A percentile compares a stretch with the other conserved stretches of the same genome.
Evolutionary conservation across 2,113 vertebrate genomes (phyloP).

Genomic region (Phalacrocorax pelagicus): DNA sequence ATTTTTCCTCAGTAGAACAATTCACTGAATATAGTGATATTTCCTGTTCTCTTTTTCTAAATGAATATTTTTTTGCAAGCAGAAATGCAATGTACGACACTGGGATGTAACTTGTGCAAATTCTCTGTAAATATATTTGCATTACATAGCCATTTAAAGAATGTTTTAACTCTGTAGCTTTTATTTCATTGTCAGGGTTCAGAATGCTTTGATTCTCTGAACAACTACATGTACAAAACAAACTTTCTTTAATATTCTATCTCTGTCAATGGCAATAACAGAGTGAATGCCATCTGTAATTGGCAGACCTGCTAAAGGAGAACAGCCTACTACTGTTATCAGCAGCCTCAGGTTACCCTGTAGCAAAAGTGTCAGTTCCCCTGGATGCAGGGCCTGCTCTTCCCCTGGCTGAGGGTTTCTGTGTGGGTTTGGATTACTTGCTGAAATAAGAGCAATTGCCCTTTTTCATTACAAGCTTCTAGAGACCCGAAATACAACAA

Average conservation of each 20-base stretch:
- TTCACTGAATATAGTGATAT: background rate
- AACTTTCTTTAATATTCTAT: background rate
- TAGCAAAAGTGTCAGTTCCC: background rate
- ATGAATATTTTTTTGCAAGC: background rate
- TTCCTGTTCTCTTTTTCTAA: background rate
- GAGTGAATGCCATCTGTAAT: background rate
- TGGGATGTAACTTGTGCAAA: background rate
- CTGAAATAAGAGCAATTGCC: background rate
- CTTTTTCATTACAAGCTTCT: background rate
- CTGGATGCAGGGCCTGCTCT: background rate
- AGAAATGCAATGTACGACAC: background rate
- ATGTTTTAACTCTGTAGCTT: background rate
- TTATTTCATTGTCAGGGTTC: background rate
- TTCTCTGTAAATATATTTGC: background rate
- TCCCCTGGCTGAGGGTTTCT: background rate
- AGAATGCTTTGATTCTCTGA: background rate
- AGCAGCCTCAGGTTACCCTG: background rate
- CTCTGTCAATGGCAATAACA: background rate
- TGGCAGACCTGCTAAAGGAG: background rate
- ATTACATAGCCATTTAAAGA: background rate
- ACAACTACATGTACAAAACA: background rate
- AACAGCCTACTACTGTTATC: background rate
- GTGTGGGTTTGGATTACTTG: background rate
- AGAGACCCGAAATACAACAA: background rate
- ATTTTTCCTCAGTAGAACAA: conserved; percentile 11